Conservation (phyloP, 2,888 invertebrate genomes). For the Nephrocerus scutellatus region DNA sequence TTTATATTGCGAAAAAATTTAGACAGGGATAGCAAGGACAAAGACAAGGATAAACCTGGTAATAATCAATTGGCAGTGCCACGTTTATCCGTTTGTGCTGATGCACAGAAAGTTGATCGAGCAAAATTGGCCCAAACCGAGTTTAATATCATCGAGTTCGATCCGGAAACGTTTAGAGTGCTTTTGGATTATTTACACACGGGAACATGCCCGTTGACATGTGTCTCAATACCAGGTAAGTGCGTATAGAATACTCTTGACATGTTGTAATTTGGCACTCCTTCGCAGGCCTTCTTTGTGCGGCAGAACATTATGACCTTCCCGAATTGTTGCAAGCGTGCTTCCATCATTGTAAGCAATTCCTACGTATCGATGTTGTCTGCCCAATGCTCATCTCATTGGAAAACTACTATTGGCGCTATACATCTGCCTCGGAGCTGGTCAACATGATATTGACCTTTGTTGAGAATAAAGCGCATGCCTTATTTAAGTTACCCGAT, state of each 20-base stretch:
- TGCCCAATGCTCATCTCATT: conserved; percentile 86
- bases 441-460: conserved; percentile 91
- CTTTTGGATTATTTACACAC: conserved; percentile 87
- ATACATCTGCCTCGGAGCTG: conserved; percentile 86
- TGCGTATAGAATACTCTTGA: conserved; percentile 3
- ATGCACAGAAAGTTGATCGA: conserved; percentile 88
- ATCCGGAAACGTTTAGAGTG: conserved; percentile 86
- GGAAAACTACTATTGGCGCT: conserved; percentile 93
- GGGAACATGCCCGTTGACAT: conserved; percentile 85
- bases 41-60: conserved; percentile 70
- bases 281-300: conserved; percentile 64
- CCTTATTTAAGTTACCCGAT: conserved; percentile 75
- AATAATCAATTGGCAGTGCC: conserved; percentile 73
- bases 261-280: background rate
- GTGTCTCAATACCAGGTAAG: conserved; percentile 80
- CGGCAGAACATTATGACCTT: conserved; percentile 89
- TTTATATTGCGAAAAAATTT: conserved; percentile 18
- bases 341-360: conserved; percentile 92
- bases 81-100: conserved; percentile 83
- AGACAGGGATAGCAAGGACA: conserved; percentile 77
- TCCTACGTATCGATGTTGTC: conserved; percentile 84
- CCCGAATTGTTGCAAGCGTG: conserved; percentile 89
- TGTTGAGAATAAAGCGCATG: conserved; percentile 78
- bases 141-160: conserved; percentile 93
- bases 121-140: conserved; percentile 88